phyloP scores from a whole-genome alignment of 92 coral and sea anemone species.

The Bergia puertoricense region DNA sequence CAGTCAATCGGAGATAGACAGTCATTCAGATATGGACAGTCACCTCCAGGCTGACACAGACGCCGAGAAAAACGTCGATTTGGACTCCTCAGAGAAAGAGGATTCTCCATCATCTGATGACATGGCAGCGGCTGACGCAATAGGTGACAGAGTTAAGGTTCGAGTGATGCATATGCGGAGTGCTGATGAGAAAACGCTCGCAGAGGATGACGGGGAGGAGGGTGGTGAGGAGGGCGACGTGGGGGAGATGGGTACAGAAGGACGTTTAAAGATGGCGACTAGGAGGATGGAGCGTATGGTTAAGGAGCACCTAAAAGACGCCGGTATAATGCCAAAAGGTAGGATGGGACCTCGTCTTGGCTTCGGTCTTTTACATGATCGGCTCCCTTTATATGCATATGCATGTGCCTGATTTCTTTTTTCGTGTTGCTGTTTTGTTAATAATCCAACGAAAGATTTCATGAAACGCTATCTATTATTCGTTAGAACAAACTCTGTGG shows the following conservation, averaged over 20 bases:
- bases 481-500: too few species aligned
- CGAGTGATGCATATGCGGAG: conserved; percentile 80
- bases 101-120: conserved; percentile 17
- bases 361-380: neutral
- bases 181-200: conserved; percentile 55
- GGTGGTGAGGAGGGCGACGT: conserved; percentile 51
- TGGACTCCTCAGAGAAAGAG: conserved; percentile 31
- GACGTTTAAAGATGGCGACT: conserved; percentile 68
- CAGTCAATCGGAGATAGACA: conserved; percentile 25
- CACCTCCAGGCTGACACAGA: conserved; percentile 43
- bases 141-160: conserved; percentile 63
- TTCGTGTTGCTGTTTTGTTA: too few species aligned
- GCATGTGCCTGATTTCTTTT: too few species aligned
- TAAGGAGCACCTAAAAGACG: conserved; percentile 79
- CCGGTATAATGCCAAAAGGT: conserved; percentile 93
- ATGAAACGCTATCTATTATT: too few species aligned
- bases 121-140: conserved; percentile 40
- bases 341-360: neutral
- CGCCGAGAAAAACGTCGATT: conserved; percentile 38
- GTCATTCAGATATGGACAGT: conserved; percentile 36
- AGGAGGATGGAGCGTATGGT: conserved; percentile 93
- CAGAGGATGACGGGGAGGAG: conserved; percentile 71
- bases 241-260: conserved; percentile 60
- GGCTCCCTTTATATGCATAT: too few species aligned
- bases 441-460: too few species aligned